Evolutionary conservation across 2,797 vertebrate species (phyloP), one percentile per base, ranked within the genome.

Genomic region (Todus mexicanus): DNA sequence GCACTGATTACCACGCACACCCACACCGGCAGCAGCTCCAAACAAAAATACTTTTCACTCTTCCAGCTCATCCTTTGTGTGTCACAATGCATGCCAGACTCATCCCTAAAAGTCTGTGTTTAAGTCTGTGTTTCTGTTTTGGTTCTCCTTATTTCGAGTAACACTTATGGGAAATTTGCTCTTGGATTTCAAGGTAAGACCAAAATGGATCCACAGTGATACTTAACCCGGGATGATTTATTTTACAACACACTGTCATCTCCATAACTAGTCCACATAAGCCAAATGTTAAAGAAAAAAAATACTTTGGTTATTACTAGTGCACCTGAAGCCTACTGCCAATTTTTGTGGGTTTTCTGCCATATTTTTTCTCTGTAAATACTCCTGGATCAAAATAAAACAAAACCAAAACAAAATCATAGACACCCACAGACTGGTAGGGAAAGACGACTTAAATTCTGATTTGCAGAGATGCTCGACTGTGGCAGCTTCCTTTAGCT

Each of bases 41-140:
- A 92, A 91, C 54, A 85, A 94, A 90, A 90, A 63, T 68, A 84
- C 77, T 77, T 92, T 80, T 74, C 47, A 23, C 40, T 74, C 19
- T 79, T 90, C 29, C 37, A 45, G 45, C 75, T 84, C 22, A 48
- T 74, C 14, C 47, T 64, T 72, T 64, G 50, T 84, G 54, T 89
- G 73, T 78, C 82, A 93, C 1, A 18, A 78, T 59, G 37, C 40
- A 64, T 11, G 56, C 47, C 66, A 96, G 88, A 84, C 88, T 84
- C 45, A 80, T 13, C 93, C 74, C 40, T 66, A 19, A 23, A 82
- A 66, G 53, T 65, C 83, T 87, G 64, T 57, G 60, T 82, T 80
- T 51, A 84, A 71, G 51, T n/a, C n/a, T n/a, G n/a, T 31, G 14
- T 35, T 81, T 71, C 57, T 82, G 66, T 79, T 95, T 89, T 66